phyloP scores from a whole-genome alignment of 2,113 vertebrate genomes.

The Amphilophus citrinellus region DNA sequence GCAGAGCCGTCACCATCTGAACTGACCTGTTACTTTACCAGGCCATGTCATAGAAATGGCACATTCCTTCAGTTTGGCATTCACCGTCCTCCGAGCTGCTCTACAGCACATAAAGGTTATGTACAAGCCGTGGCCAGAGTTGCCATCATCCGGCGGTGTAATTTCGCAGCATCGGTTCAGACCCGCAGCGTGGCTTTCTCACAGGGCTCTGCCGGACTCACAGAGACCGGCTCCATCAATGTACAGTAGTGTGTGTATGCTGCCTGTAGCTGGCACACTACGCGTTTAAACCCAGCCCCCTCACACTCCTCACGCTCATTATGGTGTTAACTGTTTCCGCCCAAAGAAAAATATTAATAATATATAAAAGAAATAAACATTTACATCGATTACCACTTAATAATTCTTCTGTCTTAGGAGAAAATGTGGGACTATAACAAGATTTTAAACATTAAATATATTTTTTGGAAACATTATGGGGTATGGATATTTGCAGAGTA shows the following conservation, averaged over 20 bases:
- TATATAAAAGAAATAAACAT: not conserved
- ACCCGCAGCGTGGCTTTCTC: conserved; percentile 63
- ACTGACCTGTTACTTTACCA: conserved; percentile 51
- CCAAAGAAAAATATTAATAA: conserved; percentile 38
- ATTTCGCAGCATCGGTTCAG: conserved; percentile 51
- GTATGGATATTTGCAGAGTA: not conserved
- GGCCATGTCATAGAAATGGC: conserved; percentile 35
- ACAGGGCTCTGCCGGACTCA: conserved; percentile 68
- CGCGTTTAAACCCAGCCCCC: conserved; percentile 80
- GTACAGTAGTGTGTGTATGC: conserved; percentile 63
- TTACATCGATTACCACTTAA: not conserved
- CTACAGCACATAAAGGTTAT: not conserved
- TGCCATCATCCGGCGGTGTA: conserved; percentile 56
- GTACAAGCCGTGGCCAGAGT: conserved; percentile 27
- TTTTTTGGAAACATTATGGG: not conserved
- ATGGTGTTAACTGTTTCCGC: conserved; percentile 80
- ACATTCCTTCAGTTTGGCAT: conserved; percentile 73
- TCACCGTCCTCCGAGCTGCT: conserved; percentile 39
- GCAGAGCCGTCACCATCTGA: conserved; percentile 24
- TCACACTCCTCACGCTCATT: conserved; percentile 67
- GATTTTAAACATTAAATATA: not conserved
- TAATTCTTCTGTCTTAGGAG: not conserved
- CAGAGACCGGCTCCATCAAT: conserved; percentile 71
- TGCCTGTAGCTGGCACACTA: conserved; percentile 57
- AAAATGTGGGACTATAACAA: not conserved